A percentile compares a stretch with the other conserved stretches of the same genome.
phyloP scores from a whole-genome alignment of 2,113 vertebrate genomes.

The Perognathus longimembris region DNA sequence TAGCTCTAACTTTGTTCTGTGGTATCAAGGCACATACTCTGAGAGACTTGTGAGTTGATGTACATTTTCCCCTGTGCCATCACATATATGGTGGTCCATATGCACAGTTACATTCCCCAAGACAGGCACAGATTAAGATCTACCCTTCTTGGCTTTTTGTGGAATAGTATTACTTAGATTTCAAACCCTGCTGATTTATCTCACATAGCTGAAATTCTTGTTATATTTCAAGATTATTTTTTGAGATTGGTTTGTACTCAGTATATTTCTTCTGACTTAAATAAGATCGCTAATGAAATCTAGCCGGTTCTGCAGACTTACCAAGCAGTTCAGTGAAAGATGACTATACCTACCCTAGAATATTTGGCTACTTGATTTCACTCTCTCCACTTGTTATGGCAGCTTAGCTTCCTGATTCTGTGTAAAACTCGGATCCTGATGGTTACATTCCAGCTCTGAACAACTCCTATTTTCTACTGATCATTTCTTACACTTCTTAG shows the following conservation, averaged over 20 bases:
- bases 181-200: conserved; percentile 18
- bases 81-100: not conserved
- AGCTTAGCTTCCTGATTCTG: not conserved
- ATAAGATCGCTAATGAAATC: conserved; percentile 30
- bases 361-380: not conserved
- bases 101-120: not conserved
- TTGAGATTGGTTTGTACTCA: not conserved
- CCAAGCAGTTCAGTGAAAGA: not conserved
- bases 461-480: not conserved
- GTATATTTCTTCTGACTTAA: conserved; percentile 22
- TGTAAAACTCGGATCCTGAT: not conserved
- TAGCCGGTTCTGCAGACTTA: conserved; percentile 35
- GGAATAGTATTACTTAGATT: not conserved
- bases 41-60: not conserved
- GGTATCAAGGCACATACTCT: not conserved
- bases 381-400: not conserved
- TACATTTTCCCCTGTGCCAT: not conserved
- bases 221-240: not conserved
- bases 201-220: conserved; percentile 27
- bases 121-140: not conserved
- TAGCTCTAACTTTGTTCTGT: not conserved
- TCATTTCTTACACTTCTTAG: not conserved
- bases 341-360: not conserved
- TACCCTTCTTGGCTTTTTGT: not conserved
- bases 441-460: not conserved